Percentiles rank a stretch among this genome's conserved stretches.
These are phyloP conservation scores for Chunga burmeisteri DNA, from an alignment of 2,113 vertebrate species.

Conservation along the genomic window DNA sequence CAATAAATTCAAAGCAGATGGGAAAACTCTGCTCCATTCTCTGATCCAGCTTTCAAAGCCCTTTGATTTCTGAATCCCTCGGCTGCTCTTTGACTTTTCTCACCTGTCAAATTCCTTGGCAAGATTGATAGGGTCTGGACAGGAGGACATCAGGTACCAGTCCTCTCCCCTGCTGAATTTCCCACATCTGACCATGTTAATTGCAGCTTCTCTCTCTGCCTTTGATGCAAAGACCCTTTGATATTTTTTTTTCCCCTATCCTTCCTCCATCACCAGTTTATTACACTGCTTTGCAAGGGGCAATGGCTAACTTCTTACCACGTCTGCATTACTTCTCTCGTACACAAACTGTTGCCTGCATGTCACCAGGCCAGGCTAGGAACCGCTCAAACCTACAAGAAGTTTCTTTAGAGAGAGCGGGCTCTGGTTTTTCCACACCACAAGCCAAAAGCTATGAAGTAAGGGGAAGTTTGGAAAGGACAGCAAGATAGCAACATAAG, in stretches of 20 bases:
- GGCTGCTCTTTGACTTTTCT: background rate
- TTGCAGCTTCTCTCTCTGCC: background rate
- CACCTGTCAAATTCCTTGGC: background rate
- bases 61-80: conserved; percentile 20
- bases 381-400: background rate
- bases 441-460: background rate
- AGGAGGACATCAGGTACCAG: background rate
- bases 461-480: background rate
- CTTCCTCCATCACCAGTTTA: background rate
- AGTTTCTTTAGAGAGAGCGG: background rate
- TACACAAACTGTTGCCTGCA: background rate
- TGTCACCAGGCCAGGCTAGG: background rate
- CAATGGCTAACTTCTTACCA: background rate
- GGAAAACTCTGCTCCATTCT: background rate
- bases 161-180: background rate
- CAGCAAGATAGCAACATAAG: background rate
- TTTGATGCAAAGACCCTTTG: conserved; percentile 32
- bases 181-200: background rate
- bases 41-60: conserved; percentile 19
- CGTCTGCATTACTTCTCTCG: background rate
- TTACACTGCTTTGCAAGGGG: background rate
- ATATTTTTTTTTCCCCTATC: background rate
- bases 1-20: conserved; percentile 58
- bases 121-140: conserved; percentile 21
- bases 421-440: background rate